Base-by-base conservation (phyloP, 2,888 invertebrate species). In the Priocnemis perturbator region DNA sequence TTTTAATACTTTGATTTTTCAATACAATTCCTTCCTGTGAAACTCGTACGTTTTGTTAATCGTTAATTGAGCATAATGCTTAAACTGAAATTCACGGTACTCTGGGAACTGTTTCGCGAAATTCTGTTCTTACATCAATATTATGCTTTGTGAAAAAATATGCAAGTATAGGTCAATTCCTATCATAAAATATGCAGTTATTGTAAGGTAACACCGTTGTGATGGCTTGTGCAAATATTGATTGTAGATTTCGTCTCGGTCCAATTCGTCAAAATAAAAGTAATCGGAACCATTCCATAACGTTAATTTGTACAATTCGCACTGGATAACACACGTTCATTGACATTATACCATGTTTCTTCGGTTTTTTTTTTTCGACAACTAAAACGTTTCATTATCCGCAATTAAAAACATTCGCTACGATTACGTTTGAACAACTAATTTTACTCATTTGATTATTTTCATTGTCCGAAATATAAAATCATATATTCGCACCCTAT, bases 131-230 rank as follows among this genome's bases (percentile, higher is more conserved):
- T 52, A 37, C 60, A 47, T 65, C n/a, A 47, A 48, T 67, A 71
- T 62, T 67, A 69, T 64, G n/a, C 71, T 73, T 73, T 58, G 79
- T 87, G 84, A 81, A 87, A 87, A 86, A 86, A 85, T 87, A 86
- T 83, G 77, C 76, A 65, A 75, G 76, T 82, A 77, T 74, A 73
- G 71, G 74, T 82, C 81, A 84, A 84, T 85, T 82, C 80, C 82
- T 85, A 82, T 83, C 67, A 74, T 53, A 71, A 74, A 74, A 73
- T 76, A 78, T 73, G 74, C 70, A 58, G 61, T 73, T 53, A 17
- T 74, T 53, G 17, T 64, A 50, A 56, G 56, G 60, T 62, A 74
- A 61, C 58, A 68, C 67, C 59, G 56, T 59, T 45, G 65, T 69
- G 50, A 71, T 59, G 61, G 60, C 61, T 67, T 44, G 65, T 71